Evolutionary conservation across 2,888 invertebrate genomes (phyloP), one percentile per base, ranked within the genome.

Genomic region (Xestia xanthographa): DNA sequence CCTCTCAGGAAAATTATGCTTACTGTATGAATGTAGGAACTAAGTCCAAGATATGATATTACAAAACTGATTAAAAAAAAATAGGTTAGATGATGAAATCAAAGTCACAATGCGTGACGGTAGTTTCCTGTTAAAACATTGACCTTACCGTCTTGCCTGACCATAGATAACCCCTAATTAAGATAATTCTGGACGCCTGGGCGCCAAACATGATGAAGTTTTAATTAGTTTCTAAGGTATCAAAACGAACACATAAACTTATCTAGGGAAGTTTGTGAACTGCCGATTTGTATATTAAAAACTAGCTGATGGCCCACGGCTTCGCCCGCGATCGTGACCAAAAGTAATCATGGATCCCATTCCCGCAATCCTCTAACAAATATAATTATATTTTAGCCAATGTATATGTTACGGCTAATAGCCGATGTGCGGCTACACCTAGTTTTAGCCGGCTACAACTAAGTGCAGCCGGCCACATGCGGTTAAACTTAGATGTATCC

Each of bases 121-220:
- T 77, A 72, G 68, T 74, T 68, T 71, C 67, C 60, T 68, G 34
- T 77, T 63, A n/a, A 14, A 77, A 53, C 71, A 45, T 63, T 82
- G 79, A 75, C 66, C 72, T 68, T 41, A 66, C 12, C 45, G 70
- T 26, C 26, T 53, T 67, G 14, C 62, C 5, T 66, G 60, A n/a
- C 62, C 29, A 14, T 9, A 1, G 83, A 82, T 82, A 82, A 83
- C 82, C 83, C 43, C 11, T 53, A 74, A 75, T 81, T 38, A 48
- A 67, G 81, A 81, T 81, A 81, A 67, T 34, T 26, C 5, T 4
- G 34, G 34, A 5, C 34, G 12, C 12, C 0, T 62, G 38, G 48
- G 65, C 38, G 48, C 58, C 43, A 65, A 45, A 50, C 43, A 67
- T 6, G 34, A 20, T 5, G 5, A 43, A 26, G n/a, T 26, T 43